Conservation (phyloP, 2,888 invertebrate genomes). For the Tenthredo livida region DNA sequence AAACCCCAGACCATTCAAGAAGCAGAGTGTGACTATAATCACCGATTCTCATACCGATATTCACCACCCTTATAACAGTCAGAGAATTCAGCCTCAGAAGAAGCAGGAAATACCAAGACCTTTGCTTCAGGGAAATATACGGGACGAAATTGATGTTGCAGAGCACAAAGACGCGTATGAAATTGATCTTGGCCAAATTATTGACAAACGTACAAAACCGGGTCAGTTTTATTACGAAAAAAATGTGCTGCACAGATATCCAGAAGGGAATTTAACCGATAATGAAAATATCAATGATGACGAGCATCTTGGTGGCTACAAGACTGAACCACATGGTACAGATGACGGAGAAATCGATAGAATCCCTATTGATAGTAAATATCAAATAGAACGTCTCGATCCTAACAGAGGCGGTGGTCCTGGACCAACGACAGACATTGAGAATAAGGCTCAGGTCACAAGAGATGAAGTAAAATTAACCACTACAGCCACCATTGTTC, state of each 20-base stretch:
- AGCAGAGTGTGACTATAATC: slow-evolving; percentile 60
- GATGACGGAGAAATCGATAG: not conserved
- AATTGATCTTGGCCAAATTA: slow-evolving; percentile 20
- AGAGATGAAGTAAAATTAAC: slow-evolving; percentile 43
- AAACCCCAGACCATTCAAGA: slow-evolving; percentile 57
- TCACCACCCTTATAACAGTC: slow-evolving; percentile 38
- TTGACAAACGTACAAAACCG: slow-evolving; percentile 51
- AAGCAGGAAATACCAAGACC: slow-evolving; percentile 60
- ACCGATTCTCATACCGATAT: slow-evolving; percentile 55
- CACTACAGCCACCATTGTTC: slow-evolving; percentile 55
- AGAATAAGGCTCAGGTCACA: slow-evolving; percentile 41
- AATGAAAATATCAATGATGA: not conserved
- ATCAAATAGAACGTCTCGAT: slow-evolving; percentile 40
- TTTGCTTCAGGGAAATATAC: slow-evolving; percentile 28
- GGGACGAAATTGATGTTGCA: not conserved
- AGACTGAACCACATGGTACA: not conserved
- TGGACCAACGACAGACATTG: not conserved
- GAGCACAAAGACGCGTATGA: slow-evolving; percentile 38
- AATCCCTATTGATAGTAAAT: slow-evolving; percentile 43
- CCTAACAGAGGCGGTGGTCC: slow-evolving; percentile 32
- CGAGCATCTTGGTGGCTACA: not conserved
- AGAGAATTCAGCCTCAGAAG: slow-evolving; percentile 43
- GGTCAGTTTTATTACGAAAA: slow-evolving; percentile 67
- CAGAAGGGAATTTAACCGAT: slow-evolving; percentile 53
- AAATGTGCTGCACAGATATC: slow-evolving; percentile 66